These are phyloP conservation scores for Anthopleura sola DNA, from an alignment of 64 coral and sea anemone genomes.

Conservation along the genomic window DNA sequence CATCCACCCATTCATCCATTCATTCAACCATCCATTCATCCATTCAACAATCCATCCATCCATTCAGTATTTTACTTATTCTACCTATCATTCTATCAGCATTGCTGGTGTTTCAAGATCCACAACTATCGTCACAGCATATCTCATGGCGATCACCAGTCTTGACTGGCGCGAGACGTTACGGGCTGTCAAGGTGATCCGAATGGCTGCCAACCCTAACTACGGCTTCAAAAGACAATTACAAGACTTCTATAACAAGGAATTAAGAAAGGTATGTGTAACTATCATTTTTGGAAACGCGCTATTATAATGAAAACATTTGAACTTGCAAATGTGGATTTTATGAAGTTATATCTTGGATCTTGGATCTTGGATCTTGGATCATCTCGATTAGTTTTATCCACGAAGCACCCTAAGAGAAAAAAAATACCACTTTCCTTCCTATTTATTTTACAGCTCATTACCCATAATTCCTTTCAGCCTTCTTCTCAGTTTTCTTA, in stretches of 20 bases:
- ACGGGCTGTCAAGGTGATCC: conserved; percentile 42
- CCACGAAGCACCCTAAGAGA: too few species aligned
- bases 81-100: neutral
- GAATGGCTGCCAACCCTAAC: conserved; percentile 74
- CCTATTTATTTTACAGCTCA: too few species aligned
- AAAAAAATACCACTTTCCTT: too few species aligned
- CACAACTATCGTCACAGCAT: conserved; percentile 66
- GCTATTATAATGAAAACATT: too few species aligned
- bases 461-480: too few species aligned
- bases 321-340: too few species aligned
- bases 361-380: too few species aligned
- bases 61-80: too few species aligned
- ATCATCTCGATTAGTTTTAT: too few species aligned
- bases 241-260: conserved; percentile 69
- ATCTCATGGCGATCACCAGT: conserved; percentile 72
- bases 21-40: neutral
- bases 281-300: neutral
- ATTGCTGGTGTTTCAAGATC: conserved; percentile 52
- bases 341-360: too few species aligned
- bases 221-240: conserved; percentile 84
- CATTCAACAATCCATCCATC: too few species aligned
- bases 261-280: conserved; percentile 44
- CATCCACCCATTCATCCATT: neutral
- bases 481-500: too few species aligned
- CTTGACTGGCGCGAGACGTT: conserved; percentile 61